Percentiles rank a stretch among this genome's conserved stretches.
Evolutionary conservation across 2,113 vertebrate genomes (phyloP).

Genomic region (Tragelaphus buxtoni): DNA sequence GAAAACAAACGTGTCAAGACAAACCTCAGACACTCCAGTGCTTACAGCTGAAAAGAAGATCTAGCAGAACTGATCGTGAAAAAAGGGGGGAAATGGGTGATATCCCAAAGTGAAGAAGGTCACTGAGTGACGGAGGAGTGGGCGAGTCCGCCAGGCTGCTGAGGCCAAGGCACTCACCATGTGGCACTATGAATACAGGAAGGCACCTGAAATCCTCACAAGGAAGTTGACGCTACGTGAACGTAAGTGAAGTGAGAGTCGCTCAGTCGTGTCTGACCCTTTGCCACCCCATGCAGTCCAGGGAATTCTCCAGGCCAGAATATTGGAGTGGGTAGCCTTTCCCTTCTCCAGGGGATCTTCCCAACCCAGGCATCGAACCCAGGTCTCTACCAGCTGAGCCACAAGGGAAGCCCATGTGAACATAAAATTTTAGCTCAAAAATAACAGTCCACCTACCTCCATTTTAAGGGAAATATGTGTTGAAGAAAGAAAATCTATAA

Average conservation of each 20-base stretch:
- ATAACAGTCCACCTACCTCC: neutral
- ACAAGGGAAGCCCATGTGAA: neutral
- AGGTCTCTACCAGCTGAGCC: neutral
- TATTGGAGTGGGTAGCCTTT: neutral
- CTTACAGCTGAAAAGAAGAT: neutral
- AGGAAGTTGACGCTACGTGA: neutral
- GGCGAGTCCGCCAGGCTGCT: neutral
- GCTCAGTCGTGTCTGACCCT: neutral
- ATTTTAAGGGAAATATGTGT: neutral
- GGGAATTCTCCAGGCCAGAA: neutral
- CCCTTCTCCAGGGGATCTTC: neutral
- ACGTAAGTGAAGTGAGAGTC: fast-evolving
- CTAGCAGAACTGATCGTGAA: neutral
- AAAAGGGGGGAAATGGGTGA: neutral
- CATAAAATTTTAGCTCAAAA: conserved; percentile 15
- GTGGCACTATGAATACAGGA: neutral
- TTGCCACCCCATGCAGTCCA: neutral
- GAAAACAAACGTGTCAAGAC: neutral
- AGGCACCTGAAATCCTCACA: neutral
- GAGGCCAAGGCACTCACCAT: neutral
- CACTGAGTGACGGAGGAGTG: neutral
- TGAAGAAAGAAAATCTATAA: conserved; percentile 30
- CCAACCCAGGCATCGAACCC: neutral
- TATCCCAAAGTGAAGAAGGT: neutral
- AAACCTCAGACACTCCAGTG: neutral